A percentile compares a stretch with the other conserved stretches of the same genome.
Evolutionary conservation across 2,113 vertebrate species (phyloP).

Genomic region (Bubo blakistoni): DNA sequence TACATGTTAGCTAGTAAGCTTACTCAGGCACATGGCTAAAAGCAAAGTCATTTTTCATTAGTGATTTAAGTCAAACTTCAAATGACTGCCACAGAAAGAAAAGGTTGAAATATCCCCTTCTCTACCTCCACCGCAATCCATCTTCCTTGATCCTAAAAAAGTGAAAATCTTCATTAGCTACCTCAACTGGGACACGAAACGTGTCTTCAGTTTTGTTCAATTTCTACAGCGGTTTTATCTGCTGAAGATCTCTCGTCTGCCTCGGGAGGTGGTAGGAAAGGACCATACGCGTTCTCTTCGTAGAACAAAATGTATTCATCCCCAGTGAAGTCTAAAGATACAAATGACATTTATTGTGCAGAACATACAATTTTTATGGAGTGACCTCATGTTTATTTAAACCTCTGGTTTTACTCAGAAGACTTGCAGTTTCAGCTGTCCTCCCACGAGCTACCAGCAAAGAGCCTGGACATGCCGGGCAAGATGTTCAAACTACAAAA

Average conservation of each 20-base stretch:
- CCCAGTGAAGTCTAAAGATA: background rate
- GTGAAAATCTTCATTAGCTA: background rate
- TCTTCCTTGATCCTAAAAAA: background rate
- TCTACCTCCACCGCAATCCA: background rate
- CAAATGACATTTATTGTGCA: background rate
- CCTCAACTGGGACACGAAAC: background rate
- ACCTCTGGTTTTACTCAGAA: background rate
- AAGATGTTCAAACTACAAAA: background rate
- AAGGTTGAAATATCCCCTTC: background rate
- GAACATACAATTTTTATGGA: background rate
- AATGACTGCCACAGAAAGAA: background rate
- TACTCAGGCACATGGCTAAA: background rate
- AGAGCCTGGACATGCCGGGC: background rate
- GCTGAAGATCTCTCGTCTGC: background rate
- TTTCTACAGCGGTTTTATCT: background rate
- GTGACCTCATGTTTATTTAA: background rate
- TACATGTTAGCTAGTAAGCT: background rate
- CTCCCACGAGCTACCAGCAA: background rate
- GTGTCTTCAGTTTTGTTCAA: accelerated
- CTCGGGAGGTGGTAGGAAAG: background rate
- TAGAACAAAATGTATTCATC: background rate
- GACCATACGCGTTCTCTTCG: accelerated
- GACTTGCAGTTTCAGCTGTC: background rate
- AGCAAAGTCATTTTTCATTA: background rate
- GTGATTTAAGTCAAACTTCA: background rate